Percentiles rank a stretch among this genome's conserved stretches.
phyloP scores from a whole-genome alignment of 2,888 invertebrate genomes.

The Zonitis immaculata region DNA sequence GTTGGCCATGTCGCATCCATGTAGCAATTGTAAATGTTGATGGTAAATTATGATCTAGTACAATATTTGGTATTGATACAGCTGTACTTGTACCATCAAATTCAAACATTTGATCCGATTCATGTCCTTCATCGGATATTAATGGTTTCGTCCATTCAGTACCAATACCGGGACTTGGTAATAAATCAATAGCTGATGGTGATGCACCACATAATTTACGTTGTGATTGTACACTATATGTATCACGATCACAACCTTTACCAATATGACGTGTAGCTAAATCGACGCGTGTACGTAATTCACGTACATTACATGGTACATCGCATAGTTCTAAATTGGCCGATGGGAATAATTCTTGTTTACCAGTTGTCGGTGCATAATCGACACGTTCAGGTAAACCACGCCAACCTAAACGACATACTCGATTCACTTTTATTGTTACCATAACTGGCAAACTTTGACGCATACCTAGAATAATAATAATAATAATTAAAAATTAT shows the following conservation, averaged over 20 bases:
- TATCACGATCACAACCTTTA: constrained; percentile 94
- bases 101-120: constrained; percentile 88
- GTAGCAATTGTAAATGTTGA: constrained; percentile 86
- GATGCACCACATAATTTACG: constrained; percentile 82
- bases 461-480: constrained; percentile 58
- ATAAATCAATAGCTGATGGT: constrained; percentile 76
- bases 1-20: constrained; percentile 90
- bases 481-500: background rate
- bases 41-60: constrained; percentile 72
- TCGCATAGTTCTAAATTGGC: constrained; percentile 65
- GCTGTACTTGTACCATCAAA: constrained; percentile 91
- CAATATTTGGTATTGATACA: constrained; percentile 72
- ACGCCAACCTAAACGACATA: constrained; percentile 51
- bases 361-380: constrained; percentile 79
- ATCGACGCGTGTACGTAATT: constrained; percentile 50
- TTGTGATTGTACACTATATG: constrained; percentile 81
- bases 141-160: constrained; percentile 78
- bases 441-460: constrained; percentile 92
- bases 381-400: constrained; percentile 80
- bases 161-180: constrained; percentile 74
- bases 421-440: constrained; percentile 72
- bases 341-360: constrained; percentile 74
- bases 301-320: constrained; percentile 54
- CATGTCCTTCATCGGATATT: constrained; percentile 76
- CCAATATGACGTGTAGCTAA: constrained; percentile 73